Conservation (phyloP, 2,888 invertebrate species). For the Leptothorax acervorum region DNA sequence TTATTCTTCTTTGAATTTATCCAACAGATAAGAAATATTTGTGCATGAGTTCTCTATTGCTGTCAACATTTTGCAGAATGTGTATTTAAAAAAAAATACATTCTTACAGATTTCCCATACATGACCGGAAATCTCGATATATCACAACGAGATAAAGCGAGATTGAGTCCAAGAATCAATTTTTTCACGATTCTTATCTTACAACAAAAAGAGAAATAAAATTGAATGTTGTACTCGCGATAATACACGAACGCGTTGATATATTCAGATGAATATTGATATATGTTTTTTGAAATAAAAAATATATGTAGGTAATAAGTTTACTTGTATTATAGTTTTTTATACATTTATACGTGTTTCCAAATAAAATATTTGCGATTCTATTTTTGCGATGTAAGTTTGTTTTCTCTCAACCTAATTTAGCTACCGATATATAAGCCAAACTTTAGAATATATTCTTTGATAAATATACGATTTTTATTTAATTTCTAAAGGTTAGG, state of each 20-base stretch:
- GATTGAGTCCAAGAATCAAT: constrained; percentile 7
- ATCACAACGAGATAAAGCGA: constrained; percentile 2
- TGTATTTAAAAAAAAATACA: constrained; percentile 9
- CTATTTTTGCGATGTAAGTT: background rate
- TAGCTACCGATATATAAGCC: background rate
- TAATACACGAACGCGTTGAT: background rate
- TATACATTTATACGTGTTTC: constrained; percentile 47
- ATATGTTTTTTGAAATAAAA: background rate
- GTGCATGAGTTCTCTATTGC: background rate
- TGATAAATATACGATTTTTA: background rate
- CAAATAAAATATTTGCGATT: constrained; percentile 61
- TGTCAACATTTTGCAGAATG: background rate
- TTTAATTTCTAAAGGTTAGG: background rate
- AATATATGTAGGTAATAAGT: constrained; percentile 21
- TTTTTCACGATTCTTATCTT: background rate
- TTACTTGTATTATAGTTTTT: constrained; percentile 57
- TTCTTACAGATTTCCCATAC: background rate
- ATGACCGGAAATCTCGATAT: background rate
- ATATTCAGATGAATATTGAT: background rate
- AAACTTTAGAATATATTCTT: background rate
- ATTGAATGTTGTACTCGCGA: background rate
- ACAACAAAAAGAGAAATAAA: background rate
- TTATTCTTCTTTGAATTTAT: background rate
- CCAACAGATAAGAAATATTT: background rate
- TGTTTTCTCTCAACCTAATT: background rate